These are phyloP conservation scores for Aspidiotus rigidus DNA, from an alignment of 2,888 invertebrate genomes.

Conservation along the genomic window DNA sequence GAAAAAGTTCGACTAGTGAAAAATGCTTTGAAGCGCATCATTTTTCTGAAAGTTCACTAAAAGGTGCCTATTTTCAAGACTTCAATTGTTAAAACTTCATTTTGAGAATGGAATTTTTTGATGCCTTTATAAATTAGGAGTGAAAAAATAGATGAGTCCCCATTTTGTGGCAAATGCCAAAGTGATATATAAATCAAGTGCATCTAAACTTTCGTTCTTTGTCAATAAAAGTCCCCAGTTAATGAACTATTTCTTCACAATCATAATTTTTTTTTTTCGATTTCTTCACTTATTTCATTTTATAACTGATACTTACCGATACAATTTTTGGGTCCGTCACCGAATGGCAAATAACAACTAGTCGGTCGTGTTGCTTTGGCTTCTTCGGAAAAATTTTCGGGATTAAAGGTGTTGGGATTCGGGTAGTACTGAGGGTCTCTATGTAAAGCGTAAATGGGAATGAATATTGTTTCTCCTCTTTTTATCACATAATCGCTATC, in stretches of 20 bases:
- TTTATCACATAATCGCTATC: conserved; percentile 47
- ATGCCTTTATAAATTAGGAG: no score
- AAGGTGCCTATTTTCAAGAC: neutral
- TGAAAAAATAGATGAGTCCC: no score
- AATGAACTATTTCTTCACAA: no score
- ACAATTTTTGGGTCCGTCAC: conserved; percentile 44
- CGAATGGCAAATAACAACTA: conserved; percentile 45
- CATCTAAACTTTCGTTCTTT: neutral
- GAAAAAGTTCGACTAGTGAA: no score
- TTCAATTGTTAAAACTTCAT: neutral
- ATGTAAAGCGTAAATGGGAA: conserved; percentile 51
- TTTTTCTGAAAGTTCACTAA: no score
- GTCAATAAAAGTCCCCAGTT: neutral
- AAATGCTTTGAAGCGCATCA: no score
- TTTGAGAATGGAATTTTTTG: no score
- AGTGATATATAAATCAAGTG: no score
- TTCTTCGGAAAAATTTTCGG: conserved; percentile 50
- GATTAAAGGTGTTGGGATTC: conserved; percentile 50
- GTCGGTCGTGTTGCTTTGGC: conserved; percentile 48
- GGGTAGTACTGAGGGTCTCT: conserved; percentile 51
- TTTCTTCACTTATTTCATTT: neutral
- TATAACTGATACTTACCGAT: conserved; percentile 40
- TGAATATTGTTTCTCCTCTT: conserved; percentile 47
- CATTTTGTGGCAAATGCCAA: no score
- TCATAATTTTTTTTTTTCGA: neutral